phyloP scores from a whole-genome alignment of 1,140 invertebrate species.

The Phymorhynchus buccinoides region DNA sequence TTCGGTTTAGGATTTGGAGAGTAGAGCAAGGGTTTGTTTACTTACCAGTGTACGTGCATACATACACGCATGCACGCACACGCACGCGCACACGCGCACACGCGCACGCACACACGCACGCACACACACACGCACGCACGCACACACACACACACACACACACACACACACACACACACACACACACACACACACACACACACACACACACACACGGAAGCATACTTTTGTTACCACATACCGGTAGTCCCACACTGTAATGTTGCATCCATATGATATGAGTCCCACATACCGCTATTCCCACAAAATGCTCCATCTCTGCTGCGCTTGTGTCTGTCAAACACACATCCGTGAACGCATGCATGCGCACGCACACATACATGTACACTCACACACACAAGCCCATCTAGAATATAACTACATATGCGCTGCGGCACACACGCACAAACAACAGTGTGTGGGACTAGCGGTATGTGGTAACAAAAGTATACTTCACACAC shows the following conservation, averaged over 20 bases:
- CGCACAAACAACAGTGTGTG: too few species aligned
- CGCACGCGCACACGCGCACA: too few species aligned
- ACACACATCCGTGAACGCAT: background rate
- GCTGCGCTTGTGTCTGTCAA: background rate
- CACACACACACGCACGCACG: background rate
- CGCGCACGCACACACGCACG: background rate
- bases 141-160: background rate
- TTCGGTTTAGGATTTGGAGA: background rate
- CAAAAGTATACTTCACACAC: too few species aligned
- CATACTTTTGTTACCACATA: too few species aligned
- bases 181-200: background rate
- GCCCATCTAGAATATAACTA: too few species aligned
- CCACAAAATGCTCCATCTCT: too few species aligned
- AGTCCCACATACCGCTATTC: background rate
- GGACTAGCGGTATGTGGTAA: too few species aligned
- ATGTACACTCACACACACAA: too few species aligned
- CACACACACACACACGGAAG: conserved; percentile 9
- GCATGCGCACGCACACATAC: background rate
- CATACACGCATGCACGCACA: background rate
- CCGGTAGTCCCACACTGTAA: background rate
- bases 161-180: background rate
- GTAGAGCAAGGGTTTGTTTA: background rate
- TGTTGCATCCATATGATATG: background rate
- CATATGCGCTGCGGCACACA: too few species aligned
- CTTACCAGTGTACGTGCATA: background rate